Base-by-base conservation (phyloP, 2,888 invertebrate genomes). In the Hirudinaria manillensis region DNA sequence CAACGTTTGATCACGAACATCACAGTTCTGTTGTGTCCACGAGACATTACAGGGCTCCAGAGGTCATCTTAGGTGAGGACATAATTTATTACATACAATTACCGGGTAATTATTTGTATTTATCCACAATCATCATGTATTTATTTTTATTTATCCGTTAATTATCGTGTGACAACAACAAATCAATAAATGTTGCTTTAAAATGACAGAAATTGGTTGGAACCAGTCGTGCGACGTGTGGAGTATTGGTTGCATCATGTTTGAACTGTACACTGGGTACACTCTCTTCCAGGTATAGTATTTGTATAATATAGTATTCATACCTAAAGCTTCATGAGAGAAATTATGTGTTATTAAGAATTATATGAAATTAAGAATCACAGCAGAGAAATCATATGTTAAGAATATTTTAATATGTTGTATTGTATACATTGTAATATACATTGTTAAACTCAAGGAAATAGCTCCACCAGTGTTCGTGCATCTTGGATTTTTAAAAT, bases 1-100 rank as follows among this genome's bases (percentile, higher is more conserved):
- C 99, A 45, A 99, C 99, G 65, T 99, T 99, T 87, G 98, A 99
- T 88, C 93, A 98, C 88, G 99, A 99, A 86, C 98, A 99, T 88
- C 99, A 99, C 88, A 95, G 95, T 87, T 98, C 97, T 80, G 98
- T 99, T 84, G 98, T 99, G 74, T 98, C 98, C 79, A 99, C 99
- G 51, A 89, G 99, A 81, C 99, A 99, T 86, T 99, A 99, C 88
- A 89, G 99, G 85, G 96, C 99, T 80, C 99, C 99, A 0, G 99
- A 99, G 89, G 99, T 99, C 82, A 99, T 99, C 87, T 89, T 96
- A 87, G 93, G 93, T 93, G 84, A 7, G 24, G 16, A 45, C 16
- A 16, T 45, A 16, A 45, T 45, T 45, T 45, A n/a, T n/a, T n/a
- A n/a, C n/a, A n/a, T n/a, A n/a, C n/a, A n/a, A n/a, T n/a, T n/a